Percentiles rank a stretch among this genome's conserved stretches.
These are phyloP conservation scores for Anticlea derivata DNA, from an alignment of 2,888 invertebrate species.

Conservation along the genomic window DNA sequence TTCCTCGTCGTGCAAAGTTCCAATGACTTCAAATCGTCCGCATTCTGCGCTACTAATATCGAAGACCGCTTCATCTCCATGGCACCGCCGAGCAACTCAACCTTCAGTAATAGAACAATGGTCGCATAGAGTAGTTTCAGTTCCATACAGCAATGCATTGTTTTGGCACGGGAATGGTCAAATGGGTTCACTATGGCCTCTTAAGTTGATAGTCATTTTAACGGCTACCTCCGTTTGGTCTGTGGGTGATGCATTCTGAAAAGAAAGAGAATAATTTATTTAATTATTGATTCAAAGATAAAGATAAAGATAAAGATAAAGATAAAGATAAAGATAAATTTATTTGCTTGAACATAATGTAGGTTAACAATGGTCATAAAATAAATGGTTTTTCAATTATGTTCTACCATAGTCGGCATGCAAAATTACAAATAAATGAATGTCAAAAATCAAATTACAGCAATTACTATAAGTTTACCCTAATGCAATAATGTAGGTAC, in stretches of 20 bases:
- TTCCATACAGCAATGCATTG: conserved; percentile 80
- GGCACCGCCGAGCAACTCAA: conserved; percentile 69
- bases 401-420: too few species aligned
- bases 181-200: conserved; percentile 64
- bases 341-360: too few species aligned
- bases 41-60: conserved; percentile 68
- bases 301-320: too few species aligned
- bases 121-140: conserved; percentile 76
- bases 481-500: too few species aligned
- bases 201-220: conserved; percentile 80
- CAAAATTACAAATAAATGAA: too few species aligned
- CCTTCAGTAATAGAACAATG: conserved; percentile 73
- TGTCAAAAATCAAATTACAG: too few species aligned
- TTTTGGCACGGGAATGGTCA: conserved; percentile 76
- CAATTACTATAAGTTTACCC: too few species aligned
- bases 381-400: too few species aligned
- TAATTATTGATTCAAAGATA: too few species aligned
- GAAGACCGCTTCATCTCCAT: conserved; percentile 77
- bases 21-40: conserved; percentile 71
- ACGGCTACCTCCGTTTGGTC: conserved; percentile 52
- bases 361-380: too few species aligned
- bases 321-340: too few species aligned
- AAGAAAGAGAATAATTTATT: conserved; percentile 40
- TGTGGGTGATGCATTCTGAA: conserved; percentile 59
- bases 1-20: conserved; percentile 73